phyloP scores from a whole-genome alignment of 2,797 vertebrate genomes.

The Chrosomus eos region DNA sequence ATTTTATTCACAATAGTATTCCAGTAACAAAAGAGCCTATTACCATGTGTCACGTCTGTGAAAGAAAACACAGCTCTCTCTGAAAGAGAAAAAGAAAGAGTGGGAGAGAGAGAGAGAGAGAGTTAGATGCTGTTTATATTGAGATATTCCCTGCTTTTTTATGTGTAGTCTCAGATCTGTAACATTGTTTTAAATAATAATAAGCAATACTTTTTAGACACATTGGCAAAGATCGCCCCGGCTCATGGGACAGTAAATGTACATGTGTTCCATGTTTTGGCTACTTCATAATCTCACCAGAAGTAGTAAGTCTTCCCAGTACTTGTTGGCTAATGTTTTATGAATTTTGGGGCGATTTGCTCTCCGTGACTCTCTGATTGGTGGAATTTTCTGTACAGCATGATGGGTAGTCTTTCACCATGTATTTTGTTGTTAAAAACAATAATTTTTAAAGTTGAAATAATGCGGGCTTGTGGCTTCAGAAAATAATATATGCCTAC shows the following conservation, averaged over 20 bases:
- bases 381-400: background rate
- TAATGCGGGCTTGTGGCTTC: background rate
- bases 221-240: too few species aligned
- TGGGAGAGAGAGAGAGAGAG: constrained; percentile 12
- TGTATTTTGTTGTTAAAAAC: background rate
- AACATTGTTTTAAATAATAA: background rate
- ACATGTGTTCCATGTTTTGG: too few species aligned
- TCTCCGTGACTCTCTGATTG: background rate
- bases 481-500: background rate
- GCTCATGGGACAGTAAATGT: background rate
- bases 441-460: background rate
- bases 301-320: background rate
- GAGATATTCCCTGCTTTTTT: background rate
- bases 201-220: background rate
- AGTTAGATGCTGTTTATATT: constrained; percentile 54
- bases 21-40: constrained; percentile 65
- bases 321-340: background rate
- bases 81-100: constrained; percentile 61
- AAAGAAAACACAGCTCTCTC: constrained; percentile 64
- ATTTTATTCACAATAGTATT: constrained; percentile 14
- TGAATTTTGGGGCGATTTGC: background rate
- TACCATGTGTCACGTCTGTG: constrained; percentile 66
- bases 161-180: constrained; percentile 7
- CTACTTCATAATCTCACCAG: background rate
- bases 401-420: background rate